Evolutionary conservation across 1,140 invertebrate species (phyloP).

Genomic region (Eciton burchellii): DNA sequence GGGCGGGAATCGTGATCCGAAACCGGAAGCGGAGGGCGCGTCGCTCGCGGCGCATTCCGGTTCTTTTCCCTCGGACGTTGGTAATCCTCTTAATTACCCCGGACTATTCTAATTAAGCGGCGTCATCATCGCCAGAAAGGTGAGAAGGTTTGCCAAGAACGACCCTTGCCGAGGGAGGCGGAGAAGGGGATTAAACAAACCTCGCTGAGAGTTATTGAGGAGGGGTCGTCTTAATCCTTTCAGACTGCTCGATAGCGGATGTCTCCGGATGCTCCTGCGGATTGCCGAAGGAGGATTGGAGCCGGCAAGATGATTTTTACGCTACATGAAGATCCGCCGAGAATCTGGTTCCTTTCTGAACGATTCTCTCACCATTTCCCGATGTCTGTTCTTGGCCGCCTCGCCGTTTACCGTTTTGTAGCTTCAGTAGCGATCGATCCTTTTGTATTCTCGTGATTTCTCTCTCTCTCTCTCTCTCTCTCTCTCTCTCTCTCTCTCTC

Average conservation of each 20-base stretch:
- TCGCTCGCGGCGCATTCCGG: not conserved
- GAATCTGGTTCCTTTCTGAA: not conserved
- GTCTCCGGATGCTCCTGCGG: not conserved
- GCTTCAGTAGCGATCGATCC: not conserved
- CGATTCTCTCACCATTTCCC: too few relatives aligned
- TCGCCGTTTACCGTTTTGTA: too few relatives aligned
- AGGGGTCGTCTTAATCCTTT: conserved; percentile 29
- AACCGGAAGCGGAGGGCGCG: not conserved
- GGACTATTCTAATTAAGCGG: conserved; percentile 60
- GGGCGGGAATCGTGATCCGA: not conserved
- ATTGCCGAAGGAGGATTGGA: not conserved
- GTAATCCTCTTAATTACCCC: conserved; percentile 58
- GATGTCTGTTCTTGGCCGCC: too few relatives aligned
- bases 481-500: conserved; percentile 23
- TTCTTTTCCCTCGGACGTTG: conserved; percentile 32
- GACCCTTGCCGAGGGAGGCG: conserved; percentile 1
- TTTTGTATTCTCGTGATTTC: not conserved
- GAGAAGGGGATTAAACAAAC: conserved; percentile 51
- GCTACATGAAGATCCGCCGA: too few relatives aligned
- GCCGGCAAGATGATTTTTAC: too few relatives aligned
- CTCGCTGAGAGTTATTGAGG: conserved; percentile 34
- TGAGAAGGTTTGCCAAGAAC: conserved; percentile 46
- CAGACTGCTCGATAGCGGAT: not conserved
- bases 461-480: too few relatives aligned
- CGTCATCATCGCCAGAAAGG: conserved; percentile 45